Percentiles rank a stretch among this genome's conserved stretches.
Conservation (phyloP, 2,113 vertebrate species). For the Symphodus melops region DNA sequence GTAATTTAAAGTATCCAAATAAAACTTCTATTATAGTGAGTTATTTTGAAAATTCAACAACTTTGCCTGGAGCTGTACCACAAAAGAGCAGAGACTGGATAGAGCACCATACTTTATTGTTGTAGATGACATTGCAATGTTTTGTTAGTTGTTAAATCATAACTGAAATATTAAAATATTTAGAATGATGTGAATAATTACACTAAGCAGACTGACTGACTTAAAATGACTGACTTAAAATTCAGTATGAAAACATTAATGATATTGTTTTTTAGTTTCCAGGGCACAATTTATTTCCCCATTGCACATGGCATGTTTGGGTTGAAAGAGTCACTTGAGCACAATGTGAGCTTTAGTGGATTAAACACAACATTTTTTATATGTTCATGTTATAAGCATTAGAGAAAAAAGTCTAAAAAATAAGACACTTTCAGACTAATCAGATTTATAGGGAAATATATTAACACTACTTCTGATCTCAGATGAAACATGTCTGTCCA, state of each 20-base stretch:
- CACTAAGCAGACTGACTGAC: background rate
- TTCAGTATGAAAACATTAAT: background rate
- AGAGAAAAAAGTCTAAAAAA: background rate
- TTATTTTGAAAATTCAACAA: background rate
- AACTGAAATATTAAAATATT: constrained; percentile 19
- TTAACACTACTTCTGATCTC: background rate
- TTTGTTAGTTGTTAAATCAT: constrained; percentile 5
- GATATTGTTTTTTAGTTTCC: background rate
- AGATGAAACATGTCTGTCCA: constrained; percentile 5
- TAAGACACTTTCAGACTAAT: background rate
- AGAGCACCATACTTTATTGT: background rate
- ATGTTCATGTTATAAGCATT: background rate
- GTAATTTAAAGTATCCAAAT: constrained; percentile 11
- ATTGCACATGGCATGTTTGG: constrained; percentile 4
- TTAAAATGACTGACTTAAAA: background rate
- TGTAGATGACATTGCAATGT: background rate
- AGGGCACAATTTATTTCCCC: background rate
- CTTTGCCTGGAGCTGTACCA: background rate
- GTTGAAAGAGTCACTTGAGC: background rate
- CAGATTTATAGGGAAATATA: background rate
- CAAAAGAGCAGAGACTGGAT: background rate
- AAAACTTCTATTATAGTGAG: constrained; percentile 8
- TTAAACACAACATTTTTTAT: background rate
- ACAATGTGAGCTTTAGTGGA: background rate
- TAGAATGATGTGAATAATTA: constrained; percentile 22